Base-by-base conservation (phyloP, 2,113 vertebrate species). In the Ameiurus melas region DNA sequence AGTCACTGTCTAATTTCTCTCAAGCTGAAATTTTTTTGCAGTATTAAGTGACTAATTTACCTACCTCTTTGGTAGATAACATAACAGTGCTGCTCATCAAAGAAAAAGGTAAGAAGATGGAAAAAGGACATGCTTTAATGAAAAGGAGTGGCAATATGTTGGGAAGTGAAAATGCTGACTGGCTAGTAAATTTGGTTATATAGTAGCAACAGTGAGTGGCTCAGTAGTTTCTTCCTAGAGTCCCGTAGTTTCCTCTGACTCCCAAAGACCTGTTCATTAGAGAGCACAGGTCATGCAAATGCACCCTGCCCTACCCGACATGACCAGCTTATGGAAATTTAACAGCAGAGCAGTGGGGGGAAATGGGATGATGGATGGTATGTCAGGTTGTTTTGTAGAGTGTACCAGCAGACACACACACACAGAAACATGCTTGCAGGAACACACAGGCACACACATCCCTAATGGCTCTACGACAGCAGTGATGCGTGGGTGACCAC, bases 361-460 rank as follows among this genome's bases (percentile, higher is more conserved):
- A 85, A 89, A 89, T 85, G 88, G 88, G 88, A 81, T 90, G 88
- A 90, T 90, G 85, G 90, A 90, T 90, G 90, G 89, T 89, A 84
- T 85, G 85, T 84, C 90, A 89, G 84, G 33, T 79, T 87, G 87
- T 88, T 88, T 86, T 84, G 68, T 73, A 71, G n/a, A 83, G n/a
- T 85, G 89, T 79, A 86, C 85, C 60, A 68, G 60, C 87, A 89
- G 55, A 86, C 22, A 47, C 60, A 79, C 27, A 79, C 27, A 77
- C 58, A 84, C 13, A 79, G 33, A 68, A 85, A 90, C 87, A 87
- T 66, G 84, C 78, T 78, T 71, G 86, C 73, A 83, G 16, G 22
- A 43, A 55, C 85, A 89, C 57, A 82, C 75, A 80, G 79, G 68
- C 85, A 80, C 77, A 87, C 83, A 89, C 47, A 33, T 89, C 87